Evolutionary conservation across 1,140 invertebrate species (phyloP), one percentile per base, ranked within the genome.

Genomic region (Aricia agestis): DNA sequence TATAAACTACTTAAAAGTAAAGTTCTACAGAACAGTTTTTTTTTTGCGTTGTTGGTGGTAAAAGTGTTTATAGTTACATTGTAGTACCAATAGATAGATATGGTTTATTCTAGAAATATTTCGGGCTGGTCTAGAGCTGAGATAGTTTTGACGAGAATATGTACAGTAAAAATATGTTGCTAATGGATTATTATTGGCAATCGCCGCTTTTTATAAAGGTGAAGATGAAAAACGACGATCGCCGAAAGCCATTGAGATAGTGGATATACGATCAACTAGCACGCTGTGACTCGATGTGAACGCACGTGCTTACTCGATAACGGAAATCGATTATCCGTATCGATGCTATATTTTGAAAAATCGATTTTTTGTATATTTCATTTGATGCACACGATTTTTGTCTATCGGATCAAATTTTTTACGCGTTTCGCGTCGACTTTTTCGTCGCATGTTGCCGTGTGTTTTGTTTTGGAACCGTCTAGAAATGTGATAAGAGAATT

Each of bases 401-500:
- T 52, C 45, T 52, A 52, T 52, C 9, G 45, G 11, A 52, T 52
- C 45, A 52, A 52, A 52, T 52, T 52, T 52, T 52, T 6, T 52
- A 52, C 13, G 45, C 45, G 10, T 52, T 52, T 52, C 13, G 10
- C 45, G 45, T 13, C 45, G 45, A 52, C 6, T 36, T 36, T 36
- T 36, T 36, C 36, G 45, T 13, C 13, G 45, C 10, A 13, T 11
- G 11, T 52, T 10, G 10, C 45, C 11, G 41, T 42, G 45, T 52
- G 45, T 52, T 18, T 61, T 67, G 52, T 65, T 72, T 71, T 19
- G 63, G 52, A 67, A 69, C 45, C 63, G 52, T 70, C 63, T 45
- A 73, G 68, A 73, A 73, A 74, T 82, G 80, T 83, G 77, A 82
- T 80, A 80, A 70, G 74, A 77, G 72, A 67, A 81, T 82, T 82